A percentile compares a stretch with the other conserved stretches of the same genome.
phyloP scores from a whole-genome alignment of 2,888 invertebrate species.

The Pantelozetes paolii region DNA sequence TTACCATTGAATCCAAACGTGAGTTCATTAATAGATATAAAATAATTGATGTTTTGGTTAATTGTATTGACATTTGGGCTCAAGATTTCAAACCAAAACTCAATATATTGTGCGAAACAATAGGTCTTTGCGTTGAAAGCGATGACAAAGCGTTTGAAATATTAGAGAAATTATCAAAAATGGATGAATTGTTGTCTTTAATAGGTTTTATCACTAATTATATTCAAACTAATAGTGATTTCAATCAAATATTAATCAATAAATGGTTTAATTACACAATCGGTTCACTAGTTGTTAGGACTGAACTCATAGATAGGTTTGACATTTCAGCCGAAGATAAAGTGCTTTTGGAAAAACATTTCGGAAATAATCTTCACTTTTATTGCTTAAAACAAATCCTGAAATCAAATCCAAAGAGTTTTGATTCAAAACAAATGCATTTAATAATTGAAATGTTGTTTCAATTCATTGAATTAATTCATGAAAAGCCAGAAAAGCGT shows the following conservation, averaged over 20 bases:
- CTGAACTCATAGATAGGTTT: neutral
- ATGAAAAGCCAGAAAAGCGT: neutral
- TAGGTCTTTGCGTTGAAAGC: neutral
- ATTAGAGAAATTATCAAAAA: neutral
- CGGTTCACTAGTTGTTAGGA: neutral
- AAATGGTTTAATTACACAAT: slow-evolving; percentile 20
- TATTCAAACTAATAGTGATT: neutral
- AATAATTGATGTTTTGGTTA: neutral
- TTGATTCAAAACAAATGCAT: neutral
- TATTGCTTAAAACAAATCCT: neutral
- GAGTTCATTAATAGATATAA: neutral
- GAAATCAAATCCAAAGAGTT: neutral
- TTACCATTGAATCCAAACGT: neutral
- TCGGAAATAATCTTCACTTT: neutral
- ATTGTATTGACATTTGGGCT: slow-evolving; percentile 5
- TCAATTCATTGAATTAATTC: neutral
- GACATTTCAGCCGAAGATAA: neutral
- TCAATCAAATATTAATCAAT: neutral
- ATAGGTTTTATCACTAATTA: neutral
- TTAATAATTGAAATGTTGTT: neutral
- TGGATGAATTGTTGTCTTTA: neutral
- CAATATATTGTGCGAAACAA: neutral
- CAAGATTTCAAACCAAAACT: neutral
- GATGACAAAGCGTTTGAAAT: neutral
- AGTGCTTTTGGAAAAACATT: neutral